Base-by-base conservation (phyloP, 2,113 vertebrate genomes). In the Aix galericulata region DNA sequence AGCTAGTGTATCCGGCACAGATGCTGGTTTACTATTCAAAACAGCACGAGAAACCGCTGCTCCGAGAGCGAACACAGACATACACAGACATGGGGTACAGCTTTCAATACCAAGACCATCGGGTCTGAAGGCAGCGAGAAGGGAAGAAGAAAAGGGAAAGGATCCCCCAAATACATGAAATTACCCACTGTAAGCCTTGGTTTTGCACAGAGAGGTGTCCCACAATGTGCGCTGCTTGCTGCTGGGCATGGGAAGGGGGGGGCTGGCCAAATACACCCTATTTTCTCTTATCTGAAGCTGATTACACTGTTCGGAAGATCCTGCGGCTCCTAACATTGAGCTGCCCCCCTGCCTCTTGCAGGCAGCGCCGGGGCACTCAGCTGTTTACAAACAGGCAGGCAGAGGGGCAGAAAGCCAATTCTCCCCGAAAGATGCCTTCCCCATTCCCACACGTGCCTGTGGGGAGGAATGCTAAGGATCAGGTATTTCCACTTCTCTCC, bases 391-490 rank as follows among this genome's bases (percentile, higher is more conserved):
- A 90, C 42, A 64, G 68, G 78, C 36, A 88, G 44, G 36, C n/a
- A 71, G 36, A 25, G n/a, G 26, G 74, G 42, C 86, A 86, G 50
- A 75, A 53, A 63, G 79, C 56, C 46, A 81, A 5, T 83, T 91
- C 74, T 90, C 77, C 50, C 58, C 48, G 55, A 87, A 67, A 72
- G 25, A 64, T 67, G 34, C 67, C 48, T 89, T 94, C 76, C 55
- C 2, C 3, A 82, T 85, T 76, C 56, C 40, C 74, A 66, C 53
- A 44, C n/a, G 48, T 82, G 82, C 84, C 72, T 73, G 66, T 34
- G 72, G 63, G 81, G 69, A 96, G 82, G 95, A 97, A 96, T 96
- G 95, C 21, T 76, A 96, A 95, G 77, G 91, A 95, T 94, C 96
- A 92, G 93, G 96, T 96, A 95, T 89, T 96, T 97, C 93, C 59